phyloP scores from a whole-genome alignment of 2,888 invertebrate species.

The Agrotis puta region DNA sequence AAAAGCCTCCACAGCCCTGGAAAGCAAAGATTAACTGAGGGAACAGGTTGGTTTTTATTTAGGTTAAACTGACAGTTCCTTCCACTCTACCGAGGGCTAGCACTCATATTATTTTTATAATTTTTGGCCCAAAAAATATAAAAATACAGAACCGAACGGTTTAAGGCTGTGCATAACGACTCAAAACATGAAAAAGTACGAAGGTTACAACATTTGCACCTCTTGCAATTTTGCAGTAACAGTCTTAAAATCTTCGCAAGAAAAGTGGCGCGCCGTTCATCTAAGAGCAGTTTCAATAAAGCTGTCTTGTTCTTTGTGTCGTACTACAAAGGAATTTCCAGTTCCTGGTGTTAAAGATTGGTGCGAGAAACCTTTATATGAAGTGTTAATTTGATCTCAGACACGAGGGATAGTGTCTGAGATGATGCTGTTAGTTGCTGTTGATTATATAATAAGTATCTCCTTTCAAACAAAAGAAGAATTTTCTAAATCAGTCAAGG shows the following conservation, averaged over 20 bases:
- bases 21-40: too few relatives aligned
- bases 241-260: neutral
- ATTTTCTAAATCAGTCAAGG: too few relatives aligned
- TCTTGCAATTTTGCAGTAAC: neutral
- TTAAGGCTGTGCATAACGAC: too few relatives aligned
- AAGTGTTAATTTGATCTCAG: constrained; percentile 64
- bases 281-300: constrained; percentile 65
- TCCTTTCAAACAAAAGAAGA: too few relatives aligned
- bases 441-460: too few relatives aligned
- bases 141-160: too few relatives aligned
- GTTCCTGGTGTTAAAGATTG: constrained; percentile 44
- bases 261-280: constrained; percentile 38
- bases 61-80: too few relatives aligned
- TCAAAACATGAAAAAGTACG: neutral
- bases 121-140: too few relatives aligned
- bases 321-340: constrained; percentile 64
- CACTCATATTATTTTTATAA: too few relatives aligned
- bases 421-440: constrained; percentile 5
- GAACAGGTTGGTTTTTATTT: too few relatives aligned
- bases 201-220: neutral
- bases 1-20: too few relatives aligned
- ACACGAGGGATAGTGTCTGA: constrained; percentile 20
- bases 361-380: constrained; percentile 51
- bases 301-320: constrained; percentile 67
- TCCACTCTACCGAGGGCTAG: too few relatives aligned